Base-by-base conservation (phyloP, 2,888 invertebrate genomes). In the Ctenicera cuprea region DNA sequence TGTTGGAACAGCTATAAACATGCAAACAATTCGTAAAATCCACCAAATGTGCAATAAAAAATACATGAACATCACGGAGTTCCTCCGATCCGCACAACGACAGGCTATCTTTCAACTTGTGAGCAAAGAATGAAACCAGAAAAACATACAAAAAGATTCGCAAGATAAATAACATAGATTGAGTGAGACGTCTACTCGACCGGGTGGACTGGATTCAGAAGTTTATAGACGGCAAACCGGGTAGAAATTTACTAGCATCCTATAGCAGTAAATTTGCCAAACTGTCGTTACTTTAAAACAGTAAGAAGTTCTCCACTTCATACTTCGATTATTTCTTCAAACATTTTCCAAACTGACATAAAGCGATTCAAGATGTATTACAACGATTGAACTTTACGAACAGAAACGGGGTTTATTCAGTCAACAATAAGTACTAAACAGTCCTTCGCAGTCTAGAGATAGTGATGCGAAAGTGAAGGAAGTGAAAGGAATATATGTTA, bases 161-260 rank as follows among this genome's bases (percentile, higher is more conserved):
- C 72, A 76, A 80, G 80, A 80, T 80, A 81, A 80, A 80, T 80
- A 81, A 80, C 80, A 74, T 78, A 78, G 80, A 80, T 81, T 80
- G 80, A 81, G 78, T 75, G 75, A 76, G 76, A 80, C 76, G 78
- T 79, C 80, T 74, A 76, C 67, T 72, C 68, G 75, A 77, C 75
- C 73, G 74, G 72, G 78, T 79, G 79, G 76, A 78, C 78, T 77
- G 76, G 71, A 77, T 74, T 65, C 67, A 63, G 67, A 66, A 71
- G 71, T 74, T 74, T 74, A 74, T 71, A 74, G 71, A 74, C 62
- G 68, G 71, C 59, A 67, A 66, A 71, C 63, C 41, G 67, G 63
- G 71, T 48, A 71, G 65, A 74, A 73, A 74, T 74, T 74, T 74
- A 74, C 71, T 74, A 64, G 54, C 67, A 54, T 65, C 67, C 63